phyloP scores from a whole-genome alignment of 2,113 vertebrate genomes.

The Euleptes europaea region DNA sequence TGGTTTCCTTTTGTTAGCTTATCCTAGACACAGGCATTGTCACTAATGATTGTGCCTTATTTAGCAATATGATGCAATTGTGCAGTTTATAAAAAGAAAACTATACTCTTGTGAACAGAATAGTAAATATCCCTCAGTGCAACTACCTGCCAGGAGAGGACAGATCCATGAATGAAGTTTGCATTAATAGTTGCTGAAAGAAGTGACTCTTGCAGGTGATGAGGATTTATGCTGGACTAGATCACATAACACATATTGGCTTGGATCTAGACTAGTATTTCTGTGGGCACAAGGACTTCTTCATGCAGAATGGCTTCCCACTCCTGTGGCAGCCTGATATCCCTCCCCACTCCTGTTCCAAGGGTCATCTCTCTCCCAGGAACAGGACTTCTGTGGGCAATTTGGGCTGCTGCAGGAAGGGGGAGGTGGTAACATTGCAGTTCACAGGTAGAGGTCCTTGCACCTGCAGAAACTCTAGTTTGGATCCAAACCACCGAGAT shows the following conservation, averaged over 20 bases:
- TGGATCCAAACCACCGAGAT: neutral
- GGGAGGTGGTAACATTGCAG: no score
- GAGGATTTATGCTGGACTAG: neutral
- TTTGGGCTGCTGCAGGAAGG: no score
- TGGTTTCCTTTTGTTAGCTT: neutral
- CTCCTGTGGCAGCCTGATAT: no score
- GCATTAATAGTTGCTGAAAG: neutral
- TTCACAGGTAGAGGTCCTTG: no score
- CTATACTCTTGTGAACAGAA: neutral
- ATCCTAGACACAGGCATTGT: neutral
- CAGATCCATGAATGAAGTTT: neutral
- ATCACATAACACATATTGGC: neutral
- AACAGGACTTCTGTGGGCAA: no score
- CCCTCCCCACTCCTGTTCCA: no score
- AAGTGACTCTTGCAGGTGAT: neutral
- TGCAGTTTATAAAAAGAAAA: neutral
- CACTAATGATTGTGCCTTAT: neutral
- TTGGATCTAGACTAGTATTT: no score
- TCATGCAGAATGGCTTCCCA: no score
- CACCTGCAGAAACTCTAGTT: no score
- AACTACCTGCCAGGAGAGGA: neutral
- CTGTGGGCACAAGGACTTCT: no score
- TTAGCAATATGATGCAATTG: neutral
- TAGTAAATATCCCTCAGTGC: no score
- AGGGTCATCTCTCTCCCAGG: no score